phyloP scores from a whole-genome alignment of 2,797 vertebrate genomes.

The Acestrorhynchus altus region DNA sequence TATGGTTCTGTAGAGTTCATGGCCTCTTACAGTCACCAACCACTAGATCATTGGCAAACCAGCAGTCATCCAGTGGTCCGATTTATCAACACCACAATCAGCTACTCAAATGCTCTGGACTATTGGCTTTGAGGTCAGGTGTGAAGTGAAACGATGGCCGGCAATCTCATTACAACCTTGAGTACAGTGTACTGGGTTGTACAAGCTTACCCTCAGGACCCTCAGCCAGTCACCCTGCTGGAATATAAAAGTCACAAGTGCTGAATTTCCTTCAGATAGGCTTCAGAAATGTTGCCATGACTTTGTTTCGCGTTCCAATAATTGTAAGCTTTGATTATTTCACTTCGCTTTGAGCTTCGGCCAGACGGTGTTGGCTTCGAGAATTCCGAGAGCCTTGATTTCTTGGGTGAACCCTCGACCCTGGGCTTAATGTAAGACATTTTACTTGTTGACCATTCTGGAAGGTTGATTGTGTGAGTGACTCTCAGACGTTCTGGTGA shows the following conservation, averaged over 20 bases:
- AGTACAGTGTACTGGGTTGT: constrained; percentile 16
- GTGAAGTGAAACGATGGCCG: neutral
- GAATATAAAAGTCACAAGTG: constrained; percentile 62
- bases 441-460: constrained; percentile 40
- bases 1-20: neutral
- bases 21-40: neutral
- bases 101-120: no score
- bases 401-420: constrained; percentile 42
- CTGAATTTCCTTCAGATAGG: constrained; percentile 62
- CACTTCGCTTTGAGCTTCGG: constrained; percentile 72
- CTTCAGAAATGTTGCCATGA: constrained; percentile 60
- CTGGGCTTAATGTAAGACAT: constrained; percentile 49
- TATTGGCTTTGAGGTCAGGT: constrained; percentile 36
- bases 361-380: constrained; percentile 64
- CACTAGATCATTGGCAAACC: no score
- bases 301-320: constrained; percentile 67
- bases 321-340: constrained; percentile 58
- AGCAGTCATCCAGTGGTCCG: no score
- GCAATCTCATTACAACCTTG: constrained; percentile 1
- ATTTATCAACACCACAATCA: no score
- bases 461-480: constrained; percentile 33
- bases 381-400: constrained; percentile 43
- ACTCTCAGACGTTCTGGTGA: constrained; percentile 42
- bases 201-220: constrained; percentile 48
- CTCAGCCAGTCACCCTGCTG: constrained; percentile 28